Percentiles rank a stretch among this genome's conserved stretches.
Evolutionary conservation across 2,797 vertebrate species (phyloP).

Genomic region (Ctenosaura bakeri): DNA sequence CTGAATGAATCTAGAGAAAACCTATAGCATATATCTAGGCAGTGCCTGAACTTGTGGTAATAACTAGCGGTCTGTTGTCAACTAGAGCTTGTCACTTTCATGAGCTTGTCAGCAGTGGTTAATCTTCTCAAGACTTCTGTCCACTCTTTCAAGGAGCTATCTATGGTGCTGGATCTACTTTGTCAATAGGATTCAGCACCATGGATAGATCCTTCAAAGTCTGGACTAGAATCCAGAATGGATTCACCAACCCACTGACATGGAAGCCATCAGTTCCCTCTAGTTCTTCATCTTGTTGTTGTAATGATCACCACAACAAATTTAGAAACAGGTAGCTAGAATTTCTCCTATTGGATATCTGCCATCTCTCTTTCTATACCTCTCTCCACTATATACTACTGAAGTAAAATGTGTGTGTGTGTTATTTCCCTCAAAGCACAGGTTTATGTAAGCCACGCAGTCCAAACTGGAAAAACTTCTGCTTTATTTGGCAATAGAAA

Average conservation of each 20-base stretch:
- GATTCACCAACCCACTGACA: too few relatives aligned
- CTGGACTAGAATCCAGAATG: too few relatives aligned
- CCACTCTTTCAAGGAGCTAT: neutral
- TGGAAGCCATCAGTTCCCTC: neutral
- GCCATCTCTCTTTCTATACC: conserved; percentile 41
- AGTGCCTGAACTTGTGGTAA: conserved; percentile 2
- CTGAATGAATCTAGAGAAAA: conserved; percentile 71
- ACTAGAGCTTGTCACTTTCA: neutral
- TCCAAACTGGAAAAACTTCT: conserved; percentile 64
- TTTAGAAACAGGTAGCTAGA: conserved; percentile 68
- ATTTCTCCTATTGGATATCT: conserved; percentile 57
- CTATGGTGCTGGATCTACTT: too few relatives aligned
- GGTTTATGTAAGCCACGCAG: conserved; percentile 56
- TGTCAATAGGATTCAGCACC: too few relatives aligned
- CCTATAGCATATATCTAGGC: neutral
- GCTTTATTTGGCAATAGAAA: conserved; percentile 66
- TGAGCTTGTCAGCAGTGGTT: neutral
- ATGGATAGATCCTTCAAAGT: too few relatives aligned
- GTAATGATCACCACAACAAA: neutral
- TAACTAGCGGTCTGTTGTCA: too few relatives aligned
- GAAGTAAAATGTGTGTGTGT: conserved; percentile 59
- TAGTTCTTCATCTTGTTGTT: neutral
- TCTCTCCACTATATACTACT: neutral
- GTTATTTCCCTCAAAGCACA: conserved; percentile 58
- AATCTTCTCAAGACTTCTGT: neutral